Percentiles rank a stretch among this genome's conserved stretches.
phyloP scores from a whole-genome alignment of 2,797 vertebrate genomes.

The Aratinga solstitialis region DNA sequence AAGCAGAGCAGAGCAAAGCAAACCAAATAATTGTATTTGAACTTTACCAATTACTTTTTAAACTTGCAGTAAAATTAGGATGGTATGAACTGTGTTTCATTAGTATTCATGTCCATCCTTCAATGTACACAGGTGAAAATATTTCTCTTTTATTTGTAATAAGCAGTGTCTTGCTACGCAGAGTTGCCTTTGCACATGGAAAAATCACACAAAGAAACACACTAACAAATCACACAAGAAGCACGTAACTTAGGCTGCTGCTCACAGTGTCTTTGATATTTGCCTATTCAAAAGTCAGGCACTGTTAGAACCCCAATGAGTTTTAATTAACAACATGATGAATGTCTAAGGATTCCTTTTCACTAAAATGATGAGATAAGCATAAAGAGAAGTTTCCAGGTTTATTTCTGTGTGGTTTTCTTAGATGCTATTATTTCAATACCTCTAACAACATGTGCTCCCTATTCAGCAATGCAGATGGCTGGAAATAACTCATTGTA shows the following conservation, averaged over 20 bases:
- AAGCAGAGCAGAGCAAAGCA: accelerated
- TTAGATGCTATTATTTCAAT: neutral
- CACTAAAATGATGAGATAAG: neutral
- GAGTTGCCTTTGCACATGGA: neutral
- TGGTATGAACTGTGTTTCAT: neutral
- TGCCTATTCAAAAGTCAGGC: neutral
- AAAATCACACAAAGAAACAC: too few species aligned
- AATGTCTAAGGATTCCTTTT: neutral
- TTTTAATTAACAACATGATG: slow-evolving; percentile 1
- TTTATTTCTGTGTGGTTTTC: neutral
- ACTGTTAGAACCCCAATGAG: neutral
- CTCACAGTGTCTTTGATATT: slow-evolving; percentile 24
- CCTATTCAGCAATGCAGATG: neutral
- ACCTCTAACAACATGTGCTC: neutral
- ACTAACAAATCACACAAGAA: neutral
- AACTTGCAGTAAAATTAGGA: neutral
- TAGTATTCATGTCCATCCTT: neutral
- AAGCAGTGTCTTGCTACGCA: neutral
- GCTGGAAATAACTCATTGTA: neutral
- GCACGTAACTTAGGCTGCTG: neutral
- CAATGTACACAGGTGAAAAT: neutral
- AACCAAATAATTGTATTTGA: neutral
- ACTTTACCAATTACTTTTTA: neutral
- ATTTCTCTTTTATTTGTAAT: neutral
- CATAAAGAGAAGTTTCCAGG: neutral